Evolutionary conservation across 2,113 vertebrate species (phyloP).

Genomic region (Tricholaema leucomelas): DNA sequence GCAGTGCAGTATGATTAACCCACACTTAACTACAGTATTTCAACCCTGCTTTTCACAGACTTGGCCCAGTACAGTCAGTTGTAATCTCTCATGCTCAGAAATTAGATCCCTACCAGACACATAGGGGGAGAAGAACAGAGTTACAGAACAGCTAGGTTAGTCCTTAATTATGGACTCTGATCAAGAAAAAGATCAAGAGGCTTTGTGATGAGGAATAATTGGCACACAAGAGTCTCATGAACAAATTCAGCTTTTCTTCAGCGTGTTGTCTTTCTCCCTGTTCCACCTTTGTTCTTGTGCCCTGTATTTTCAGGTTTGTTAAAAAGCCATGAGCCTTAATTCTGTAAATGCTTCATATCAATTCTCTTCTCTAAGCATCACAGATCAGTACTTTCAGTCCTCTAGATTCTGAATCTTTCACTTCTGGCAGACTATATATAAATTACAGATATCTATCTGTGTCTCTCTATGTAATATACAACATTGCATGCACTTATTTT

Average conservation of each 20-base stretch:
- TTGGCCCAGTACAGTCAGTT: constrained; percentile 40
- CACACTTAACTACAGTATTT: constrained; percentile 49
- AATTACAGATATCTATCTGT: not conserved
- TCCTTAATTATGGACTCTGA: constrained; percentile 37
- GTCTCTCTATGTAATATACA: no score
- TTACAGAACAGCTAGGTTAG: not conserved
- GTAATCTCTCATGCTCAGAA: not conserved
- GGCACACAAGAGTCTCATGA: not conserved
- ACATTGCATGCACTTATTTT: not conserved
- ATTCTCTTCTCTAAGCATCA: constrained; percentile 10
- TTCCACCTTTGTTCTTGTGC: not conserved
- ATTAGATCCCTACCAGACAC: constrained; percentile 38
- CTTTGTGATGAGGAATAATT: constrained; percentile 58
- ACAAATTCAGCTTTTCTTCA: not conserved
- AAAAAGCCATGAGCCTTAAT: constrained; percentile 3
- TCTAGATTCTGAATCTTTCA: not conserved
- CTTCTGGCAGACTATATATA: not conserved
- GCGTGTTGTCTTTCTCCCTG: not conserved
- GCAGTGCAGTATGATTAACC: constrained; percentile 49
- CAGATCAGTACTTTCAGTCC: constrained; percentile 27
- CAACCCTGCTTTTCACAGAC: constrained; percentile 15
- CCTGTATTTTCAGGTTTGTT: not conserved
- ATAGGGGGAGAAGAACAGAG: not conserved
- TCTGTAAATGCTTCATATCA: not conserved
- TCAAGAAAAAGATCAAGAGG: constrained; percentile 32